phyloP scores from a whole-genome alignment of 1,140 invertebrate genomes.

The silkworm (Bombyx mori) region DNA sequence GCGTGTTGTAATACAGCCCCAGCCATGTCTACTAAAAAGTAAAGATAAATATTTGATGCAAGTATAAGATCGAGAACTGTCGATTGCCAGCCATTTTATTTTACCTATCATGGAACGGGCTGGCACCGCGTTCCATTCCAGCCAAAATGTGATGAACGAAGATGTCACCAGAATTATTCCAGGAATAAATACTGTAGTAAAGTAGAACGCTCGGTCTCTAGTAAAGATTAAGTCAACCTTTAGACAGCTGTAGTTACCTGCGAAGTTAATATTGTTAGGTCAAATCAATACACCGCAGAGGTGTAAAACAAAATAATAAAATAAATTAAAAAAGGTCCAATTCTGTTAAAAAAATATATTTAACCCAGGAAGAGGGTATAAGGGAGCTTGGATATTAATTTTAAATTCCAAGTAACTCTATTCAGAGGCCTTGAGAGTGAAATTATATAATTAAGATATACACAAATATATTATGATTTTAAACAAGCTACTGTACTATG shows the following conservation, averaged over 20 bases:
- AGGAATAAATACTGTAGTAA: constrained; percentile 92
- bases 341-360: constrained; percentile 17
- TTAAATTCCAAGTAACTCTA: constrained; percentile 66
- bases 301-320: not conserved
- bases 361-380: constrained; percentile 18
- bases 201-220: constrained; percentile 88
- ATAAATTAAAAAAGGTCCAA: constrained; percentile 5
- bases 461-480: constrained; percentile 25
- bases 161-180: constrained; percentile 92
- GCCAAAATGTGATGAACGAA: constrained; percentile 93
- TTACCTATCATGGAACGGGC: constrained; percentile 90
- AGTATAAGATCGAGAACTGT: constrained; percentile 58
- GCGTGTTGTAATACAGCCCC: constrained; percentile 59
- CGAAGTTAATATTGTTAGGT: constrained; percentile 52
- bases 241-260: constrained; percentile 93
- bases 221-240: constrained; percentile 87
- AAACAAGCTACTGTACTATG: constrained; percentile 38
- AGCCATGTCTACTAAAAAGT: constrained; percentile 45
- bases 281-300: constrained; percentile 27
- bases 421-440: constrained; percentile 66
- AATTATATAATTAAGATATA: constrained; percentile 19
- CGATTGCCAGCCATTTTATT: constrained; percentile 50
- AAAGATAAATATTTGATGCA: constrained; percentile 35
- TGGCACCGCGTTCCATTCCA: constrained; percentile 93
- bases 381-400: constrained; percentile 16